A percentile compares a stretch with the other conserved stretches of the same genome.
phyloP scores from a whole-genome alignment of 2,888 invertebrate species.

The Sarcophaga variegata region DNA sequence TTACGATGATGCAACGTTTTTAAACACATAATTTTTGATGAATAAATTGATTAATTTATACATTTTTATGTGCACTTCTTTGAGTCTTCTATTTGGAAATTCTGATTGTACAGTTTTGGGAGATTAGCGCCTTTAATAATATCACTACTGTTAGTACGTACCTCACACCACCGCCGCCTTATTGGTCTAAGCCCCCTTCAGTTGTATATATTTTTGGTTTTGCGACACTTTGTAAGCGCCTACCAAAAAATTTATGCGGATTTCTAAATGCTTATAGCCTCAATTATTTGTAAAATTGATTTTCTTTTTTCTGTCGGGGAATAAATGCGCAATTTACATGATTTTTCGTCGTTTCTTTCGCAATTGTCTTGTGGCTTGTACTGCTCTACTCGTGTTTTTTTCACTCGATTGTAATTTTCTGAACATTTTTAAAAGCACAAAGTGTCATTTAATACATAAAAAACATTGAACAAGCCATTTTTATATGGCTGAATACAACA shows the following conservation, averaged over 20 bases:
- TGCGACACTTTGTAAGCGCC: constrained; percentile 50
- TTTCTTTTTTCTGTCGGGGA: constrained; percentile 58
- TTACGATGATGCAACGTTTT: constrained; percentile 63
- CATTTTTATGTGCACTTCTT: constrained; percentile 51
- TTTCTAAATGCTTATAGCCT: constrained; percentile 59
- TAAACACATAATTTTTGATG: constrained; percentile 36
- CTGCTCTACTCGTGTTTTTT: constrained; percentile 70
- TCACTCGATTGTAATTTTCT: constrained; percentile 67
- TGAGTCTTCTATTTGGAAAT: constrained; percentile 24
- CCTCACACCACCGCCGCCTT: constrained; percentile 51
- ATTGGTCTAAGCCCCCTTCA: constrained; percentile 23
- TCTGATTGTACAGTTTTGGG: constrained; percentile 38
- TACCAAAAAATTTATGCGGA: constrained; percentile 45
- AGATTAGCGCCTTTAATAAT: constrained; percentile 61
- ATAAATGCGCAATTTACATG: constrained; percentile 70
- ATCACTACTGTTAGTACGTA: constrained; percentile 35
- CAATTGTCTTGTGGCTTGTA: constrained; percentile 69
- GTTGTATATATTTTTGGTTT: constrained; percentile 31
- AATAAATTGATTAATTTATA: constrained; percentile 50
- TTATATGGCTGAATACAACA: constrained; percentile 55
- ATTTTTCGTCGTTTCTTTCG: constrained; percentile 69
- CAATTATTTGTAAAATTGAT: constrained; percentile 61
- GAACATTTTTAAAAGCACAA: constrained; percentile 68
- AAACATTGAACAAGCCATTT: constrained; percentile 62
- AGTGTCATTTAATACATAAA: constrained; percentile 63